Evolutionary conservation across 2,888 invertebrate genomes (phyloP).

Genomic region (Diadegma fenestrale): DNA sequence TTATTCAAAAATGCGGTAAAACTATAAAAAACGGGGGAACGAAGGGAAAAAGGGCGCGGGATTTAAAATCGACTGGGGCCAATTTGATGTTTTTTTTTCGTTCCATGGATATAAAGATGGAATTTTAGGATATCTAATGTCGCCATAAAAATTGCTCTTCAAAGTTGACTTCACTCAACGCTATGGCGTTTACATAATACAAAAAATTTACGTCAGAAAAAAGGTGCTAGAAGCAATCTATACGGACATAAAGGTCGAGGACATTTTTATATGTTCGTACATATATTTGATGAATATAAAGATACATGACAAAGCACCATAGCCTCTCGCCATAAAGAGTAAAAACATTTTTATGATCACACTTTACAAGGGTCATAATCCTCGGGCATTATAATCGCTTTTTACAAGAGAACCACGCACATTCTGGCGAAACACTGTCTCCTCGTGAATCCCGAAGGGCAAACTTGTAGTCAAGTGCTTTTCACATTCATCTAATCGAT

Average conservation of each 20-base stretch:
- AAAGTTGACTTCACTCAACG: slow-evolving; percentile 35
- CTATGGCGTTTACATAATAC: slow-evolving; percentile 13
- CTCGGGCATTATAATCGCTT: slow-evolving; percentile 61
- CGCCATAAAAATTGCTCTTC: neutral
- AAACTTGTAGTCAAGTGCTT: neutral
- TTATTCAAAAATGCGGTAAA: too few relatives aligned
- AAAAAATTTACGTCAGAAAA: slow-evolving; percentile 30
- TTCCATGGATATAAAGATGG: neutral
- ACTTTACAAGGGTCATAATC: slow-evolving; percentile 68
- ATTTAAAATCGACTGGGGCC: too few relatives aligned
- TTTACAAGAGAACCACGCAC: slow-evolving; percentile 57
- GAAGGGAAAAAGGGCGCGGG: too few relatives aligned
- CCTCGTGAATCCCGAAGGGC: slow-evolving; percentile 15
- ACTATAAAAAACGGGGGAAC: too few relatives aligned
- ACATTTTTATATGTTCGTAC: neutral
- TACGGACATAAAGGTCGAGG: slow-evolving; percentile 18
- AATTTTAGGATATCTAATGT: neutral
- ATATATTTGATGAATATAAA: neutral
- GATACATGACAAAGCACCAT: slow-evolving; percentile 45
- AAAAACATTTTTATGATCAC: slow-evolving; percentile 63
- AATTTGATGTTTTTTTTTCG: too few relatives aligned
- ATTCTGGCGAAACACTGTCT: slow-evolving; percentile 43
- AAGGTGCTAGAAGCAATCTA: slow-evolving; percentile 52
- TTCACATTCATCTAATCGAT: slow-evolving; percentile 41
- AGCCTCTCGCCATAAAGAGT: slow-evolving; percentile 52